Evolutionary conservation across 1,140 invertebrate genomes (phyloP), one percentile per base, ranked within the genome.

Genomic region (Drosophila gunungcola): DNA sequence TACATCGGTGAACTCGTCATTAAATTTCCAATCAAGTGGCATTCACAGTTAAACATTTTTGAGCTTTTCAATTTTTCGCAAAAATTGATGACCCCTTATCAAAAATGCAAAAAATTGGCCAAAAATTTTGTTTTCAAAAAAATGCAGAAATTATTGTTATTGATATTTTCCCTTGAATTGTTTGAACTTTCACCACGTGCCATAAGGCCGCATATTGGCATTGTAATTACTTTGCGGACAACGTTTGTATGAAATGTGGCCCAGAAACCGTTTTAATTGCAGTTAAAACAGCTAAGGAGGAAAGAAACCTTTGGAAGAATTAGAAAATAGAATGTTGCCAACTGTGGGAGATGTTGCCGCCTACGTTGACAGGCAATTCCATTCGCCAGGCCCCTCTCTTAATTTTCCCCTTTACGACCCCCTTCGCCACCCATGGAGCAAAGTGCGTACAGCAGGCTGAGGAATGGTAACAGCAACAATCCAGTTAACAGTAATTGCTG

Each of bases 401-500:
- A 32, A 6, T 7, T 32, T 4, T 10, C 21, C 9, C 21, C 11
- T 5, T 10, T 3, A 32, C 29, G 6, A 32, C 32, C 29, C 48
- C 38, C n/a, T 5, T 12, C 38, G 10, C 32, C 34, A 46, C n/a
- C 43, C 64, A 36, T 49, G 49, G 43, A 9, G 41, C 52, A 82
- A 79, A 64, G 77, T 84, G 80, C 80, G 80, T 83, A 80, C 41
- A 63, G 38, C 21, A 61, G 63, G 38, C 48, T 51, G 29, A 12
- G 64, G 32, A 51, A 68, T 67, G 62, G 63, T 32, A 64, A 67
- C 45, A 48, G 61, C 61, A 52, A 67, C 64, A 70, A 70, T 70
- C 82, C 82, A 85, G 80, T 83, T 84, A 83, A 84, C 81, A 77
- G 80, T 85, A 84, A 85, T 85, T 84, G 81, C 81, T 80, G 77